Base-by-base conservation (phyloP, 2,113 vertebrate species). In the Plecotus auritus region DNA sequence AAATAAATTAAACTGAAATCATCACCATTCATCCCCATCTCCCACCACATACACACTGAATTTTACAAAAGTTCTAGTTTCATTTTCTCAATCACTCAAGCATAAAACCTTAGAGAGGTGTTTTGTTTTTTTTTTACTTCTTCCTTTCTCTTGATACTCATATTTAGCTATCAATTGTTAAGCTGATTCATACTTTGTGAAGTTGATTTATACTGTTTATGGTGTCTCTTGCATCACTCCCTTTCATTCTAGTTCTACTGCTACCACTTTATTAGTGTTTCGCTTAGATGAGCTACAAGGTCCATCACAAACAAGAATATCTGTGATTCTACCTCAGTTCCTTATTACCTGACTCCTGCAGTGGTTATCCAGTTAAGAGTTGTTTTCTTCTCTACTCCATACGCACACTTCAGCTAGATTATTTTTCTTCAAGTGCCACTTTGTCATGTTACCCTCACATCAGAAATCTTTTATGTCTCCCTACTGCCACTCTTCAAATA, bases 41-140 rank as follows among this genome's bases (percentile, higher is more conserved):
- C 54, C 56, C 23, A 84, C n/a, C 49, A 66, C 4, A 37, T 28
- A n/a, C 23, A 85, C n/a, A 51, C 42, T 28, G 72, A 86, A 91
- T 82, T 93, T 96, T 94, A 88, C 49, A 94, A 92, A 95, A 95
- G 77, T 94, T 5, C 20, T 70, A 35, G 14, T 88, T 88, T 95
- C 11, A 82, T 96, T 88, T 78, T 88, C 67, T 87, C 37, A 95
- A 37, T 94, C 54, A 92, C 28, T 93, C 56, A 88, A 26, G 45
- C 59, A 83, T 78, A 88, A 93, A 95, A 72, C 32, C 18, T 82
- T 40, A 32, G 67, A 94, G 12, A 1, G 30, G n/a, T n/a, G n/a
- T n/a, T n/a, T n/a, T n/a, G n/a, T n/a, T 30, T 87, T 76, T 45
- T 28, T 32, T 32, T 56, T 81, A 30, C 16, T 74, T 88, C 12